Evolutionary conservation across 2,797 vertebrate species (phyloP).

Genomic region (Babyrousa celebensis): DNA sequence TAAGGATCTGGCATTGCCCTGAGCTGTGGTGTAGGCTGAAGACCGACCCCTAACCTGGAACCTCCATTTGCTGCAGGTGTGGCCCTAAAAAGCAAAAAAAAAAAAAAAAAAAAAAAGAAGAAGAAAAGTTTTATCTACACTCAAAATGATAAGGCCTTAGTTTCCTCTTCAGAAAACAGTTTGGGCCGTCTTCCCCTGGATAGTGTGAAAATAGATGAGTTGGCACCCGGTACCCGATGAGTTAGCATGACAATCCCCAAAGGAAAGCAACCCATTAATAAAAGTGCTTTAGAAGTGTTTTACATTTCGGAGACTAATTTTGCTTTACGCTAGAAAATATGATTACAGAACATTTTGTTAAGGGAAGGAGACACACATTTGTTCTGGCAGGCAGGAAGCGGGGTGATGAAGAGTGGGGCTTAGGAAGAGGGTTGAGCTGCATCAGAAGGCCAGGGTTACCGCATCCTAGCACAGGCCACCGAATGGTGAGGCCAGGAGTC

Average conservation of each 20-base stretch:
- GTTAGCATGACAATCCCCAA: background rate
- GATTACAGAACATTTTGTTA: background rate
- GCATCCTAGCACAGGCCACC: background rate
- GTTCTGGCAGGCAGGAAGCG: background rate
- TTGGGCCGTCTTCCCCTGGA: background rate
- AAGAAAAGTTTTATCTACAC: too few species aligned
- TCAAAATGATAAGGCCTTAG: background rate
- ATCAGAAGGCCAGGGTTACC: accelerated
- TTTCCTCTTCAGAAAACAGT: background rate
- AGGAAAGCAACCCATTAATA: background rate
- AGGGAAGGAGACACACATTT: background rate
- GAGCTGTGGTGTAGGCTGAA: too few species aligned
- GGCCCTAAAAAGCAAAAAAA: too few species aligned
- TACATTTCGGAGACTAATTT: background rate
- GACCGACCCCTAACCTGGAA: too few species aligned
- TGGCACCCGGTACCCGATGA: too few species aligned
- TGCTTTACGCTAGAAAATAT: background rate
- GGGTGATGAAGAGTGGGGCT: accelerated
- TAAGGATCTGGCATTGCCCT: too few species aligned
- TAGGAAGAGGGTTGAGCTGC: background rate
- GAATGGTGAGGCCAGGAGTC: background rate
- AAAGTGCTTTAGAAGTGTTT: background rate
- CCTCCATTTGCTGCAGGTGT: too few species aligned
- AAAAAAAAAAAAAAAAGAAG: too few species aligned
- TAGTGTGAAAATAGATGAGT: background rate